A percentile compares a stretch with the other conserved stretches of the same genome.
Evolutionary conservation across 2,888 invertebrate genomes (phyloP).

Genomic region (Pseudolycoriella hygida): DNA sequence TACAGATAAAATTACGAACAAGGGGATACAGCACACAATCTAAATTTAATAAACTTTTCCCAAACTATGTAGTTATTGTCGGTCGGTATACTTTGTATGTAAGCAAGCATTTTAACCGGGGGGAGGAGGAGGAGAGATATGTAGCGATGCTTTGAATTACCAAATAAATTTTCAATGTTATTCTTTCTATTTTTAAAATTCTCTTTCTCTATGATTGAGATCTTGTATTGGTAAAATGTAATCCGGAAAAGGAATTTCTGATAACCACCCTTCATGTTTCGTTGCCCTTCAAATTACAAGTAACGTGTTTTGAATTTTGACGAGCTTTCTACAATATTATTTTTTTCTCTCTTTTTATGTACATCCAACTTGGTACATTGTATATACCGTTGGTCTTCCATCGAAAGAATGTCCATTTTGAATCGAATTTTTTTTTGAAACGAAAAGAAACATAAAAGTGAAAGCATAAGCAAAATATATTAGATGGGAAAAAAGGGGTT

Average conservation of each 20-base stretch:
- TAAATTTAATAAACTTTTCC: too few species aligned
- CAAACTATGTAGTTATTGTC: too few species aligned
- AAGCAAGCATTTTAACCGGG: too few species aligned
- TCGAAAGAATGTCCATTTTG: neutral
- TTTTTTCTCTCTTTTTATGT: neutral
- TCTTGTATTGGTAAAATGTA: neutral
- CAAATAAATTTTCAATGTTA: too few species aligned
- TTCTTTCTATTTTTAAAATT: neutral
- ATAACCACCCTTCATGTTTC: constrained; percentile 6
- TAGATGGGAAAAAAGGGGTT: neutral
- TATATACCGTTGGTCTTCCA: neutral
- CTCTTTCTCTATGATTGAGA: neutral
- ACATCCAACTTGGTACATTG: too few species aligned
- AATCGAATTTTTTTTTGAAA: neutral
- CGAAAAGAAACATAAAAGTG: constrained; percentile 1
- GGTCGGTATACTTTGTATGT: too few species aligned
- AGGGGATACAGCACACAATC: too few species aligned
- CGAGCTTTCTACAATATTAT: constrained; percentile 5
- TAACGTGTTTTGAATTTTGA: constrained; percentile 9
- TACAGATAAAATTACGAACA: too few species aligned
- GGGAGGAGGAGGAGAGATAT: too few species aligned
- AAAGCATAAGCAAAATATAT: neutral
- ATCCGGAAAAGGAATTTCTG: constrained; percentile 1
- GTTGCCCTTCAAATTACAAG: constrained; percentile 8
- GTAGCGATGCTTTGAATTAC: too few species aligned